phyloP scores from a whole-genome alignment of 2,797 vertebrate genomes.

The Columba guinea region DNA sequence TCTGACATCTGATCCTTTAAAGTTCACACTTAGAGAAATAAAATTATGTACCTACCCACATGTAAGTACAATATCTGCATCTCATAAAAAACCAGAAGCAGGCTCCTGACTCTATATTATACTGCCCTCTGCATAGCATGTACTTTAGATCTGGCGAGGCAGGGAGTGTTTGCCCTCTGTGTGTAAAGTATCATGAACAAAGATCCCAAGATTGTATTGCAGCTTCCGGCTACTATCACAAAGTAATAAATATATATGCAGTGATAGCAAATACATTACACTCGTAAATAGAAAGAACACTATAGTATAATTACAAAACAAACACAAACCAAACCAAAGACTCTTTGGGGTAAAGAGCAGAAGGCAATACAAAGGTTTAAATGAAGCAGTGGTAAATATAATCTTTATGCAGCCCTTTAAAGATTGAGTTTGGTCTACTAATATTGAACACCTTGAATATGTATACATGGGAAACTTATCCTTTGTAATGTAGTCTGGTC shows the following conservation, averaged over 20 bases:
- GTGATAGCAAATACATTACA: background rate
- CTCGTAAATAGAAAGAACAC: background rate
- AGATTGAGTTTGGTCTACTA: background rate
- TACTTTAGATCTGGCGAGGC: background rate
- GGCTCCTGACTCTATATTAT: background rate
- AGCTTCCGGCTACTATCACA: background rate
- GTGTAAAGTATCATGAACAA: background rate
- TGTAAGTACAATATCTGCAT: background rate
- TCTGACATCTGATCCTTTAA: background rate
- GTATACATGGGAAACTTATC: background rate
- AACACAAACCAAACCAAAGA: background rate
- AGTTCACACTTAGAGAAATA: slow-evolving; percentile 34
- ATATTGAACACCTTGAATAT: background rate
- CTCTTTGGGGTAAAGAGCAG: background rate
- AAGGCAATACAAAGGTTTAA: background rate
- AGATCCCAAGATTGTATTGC: background rate
- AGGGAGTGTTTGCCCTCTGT: background rate
- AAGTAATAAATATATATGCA: background rate
- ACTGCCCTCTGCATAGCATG: background rate
- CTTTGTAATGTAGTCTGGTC: background rate
- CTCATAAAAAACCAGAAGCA: background rate
- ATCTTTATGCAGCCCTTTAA: background rate
- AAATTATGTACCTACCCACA: background rate
- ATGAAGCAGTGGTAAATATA: background rate
- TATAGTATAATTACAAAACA: background rate